Evolutionary conservation across 2,888 invertebrate species (phyloP), one percentile per base, ranked within the genome.

Genomic region (Conops quadrifasciatus): DNA sequence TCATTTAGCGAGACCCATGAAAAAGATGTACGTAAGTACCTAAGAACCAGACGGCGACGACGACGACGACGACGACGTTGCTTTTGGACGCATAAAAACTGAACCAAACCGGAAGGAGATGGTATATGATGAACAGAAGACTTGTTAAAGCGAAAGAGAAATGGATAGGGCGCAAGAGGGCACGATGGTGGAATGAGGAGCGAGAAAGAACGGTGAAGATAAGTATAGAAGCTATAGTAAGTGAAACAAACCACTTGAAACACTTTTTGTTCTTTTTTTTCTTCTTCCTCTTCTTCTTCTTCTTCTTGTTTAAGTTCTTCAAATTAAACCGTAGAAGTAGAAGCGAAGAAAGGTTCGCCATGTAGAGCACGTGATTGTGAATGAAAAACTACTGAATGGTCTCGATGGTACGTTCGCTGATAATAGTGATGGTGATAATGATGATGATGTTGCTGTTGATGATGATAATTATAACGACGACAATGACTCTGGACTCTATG

Each of bases 1-100:
- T 85, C 85, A 85, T 84, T 85, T 84, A 85, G 84, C 85, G 85
- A 83, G 84, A 85, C 85, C 83, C 60, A 68, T 68, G 68, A 68
- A 68, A 60, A 68, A 62, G 68, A 68, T 24, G 43, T 58, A 58
- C 16, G 16, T 15, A 47, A 47, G 49, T 49, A 60, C 60, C 9
- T 36, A 36, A 36, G 67, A 68, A 51, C 36, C 67, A 67, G 78
- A 82, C 63, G 75, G 71, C 62, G 63, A 69, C 67, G 71, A 71
- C 45, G 59, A 66, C 64, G 43, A 68, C n/a, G n/a, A n/a, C n/a
- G 68, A 49, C 58, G 69, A 36, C 70, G 59, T 24, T 63, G 43
- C 51, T 53, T 47, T n/a, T 26, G 59, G 59, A 62, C 53, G 59
- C 67, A 70, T 69, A 71, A 69, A 71, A 60, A 67, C 58, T 59